Base-by-base conservation (phyloP, 2,888 invertebrate genomes). In the Xanthorhoe designata region DNA sequence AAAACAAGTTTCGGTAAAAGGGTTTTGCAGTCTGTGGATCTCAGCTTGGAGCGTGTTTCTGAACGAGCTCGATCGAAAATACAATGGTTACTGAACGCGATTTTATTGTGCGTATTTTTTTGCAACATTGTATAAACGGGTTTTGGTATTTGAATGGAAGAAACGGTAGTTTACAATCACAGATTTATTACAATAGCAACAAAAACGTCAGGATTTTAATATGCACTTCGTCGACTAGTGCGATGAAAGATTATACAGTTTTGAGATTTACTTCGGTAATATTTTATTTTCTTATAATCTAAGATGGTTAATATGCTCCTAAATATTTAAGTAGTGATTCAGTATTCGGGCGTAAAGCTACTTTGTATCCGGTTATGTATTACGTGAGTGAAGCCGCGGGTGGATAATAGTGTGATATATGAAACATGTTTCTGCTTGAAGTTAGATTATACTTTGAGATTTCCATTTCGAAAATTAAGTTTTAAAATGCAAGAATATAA, bases 1-100 rank as follows among this genome's bases (percentile, higher is more conserved):
- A 60, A 75, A 78, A 85, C 81, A 75, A 74, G 81, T 85, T 84
- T 77, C 70, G 64, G 64, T 74, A 71, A 71, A 81, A 79, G 81
- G 84, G 81, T 79, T 83, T 82, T 83, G 86, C 88, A 84, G 70
- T 78, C 87, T 89, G 87, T 87, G 86, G 77, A 82, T 74, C 73
- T 76, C 73, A 61, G 56, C 55, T 60, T 47, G 72, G 76, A 86
- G 84, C 89, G 61, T 79, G 89, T 89, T 86, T 77, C 68, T 53
- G 69, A 79, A 79, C 81, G 75, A 72, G 79, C 76, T 71, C 50
- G 63, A 6, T 32, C 7, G 32, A 32, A 5, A 24, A 24, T 54
- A 70, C 75, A 76, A 74, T 76, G 76, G 68, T 72, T 74, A 38
- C 58, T 18, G 58, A 66, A 79, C 75, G 77, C 74, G 72, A 68